Evolutionary conservation across 2,113 vertebrate genomes (phyloP).

Genomic region (Emydura subglobosa): DNA sequence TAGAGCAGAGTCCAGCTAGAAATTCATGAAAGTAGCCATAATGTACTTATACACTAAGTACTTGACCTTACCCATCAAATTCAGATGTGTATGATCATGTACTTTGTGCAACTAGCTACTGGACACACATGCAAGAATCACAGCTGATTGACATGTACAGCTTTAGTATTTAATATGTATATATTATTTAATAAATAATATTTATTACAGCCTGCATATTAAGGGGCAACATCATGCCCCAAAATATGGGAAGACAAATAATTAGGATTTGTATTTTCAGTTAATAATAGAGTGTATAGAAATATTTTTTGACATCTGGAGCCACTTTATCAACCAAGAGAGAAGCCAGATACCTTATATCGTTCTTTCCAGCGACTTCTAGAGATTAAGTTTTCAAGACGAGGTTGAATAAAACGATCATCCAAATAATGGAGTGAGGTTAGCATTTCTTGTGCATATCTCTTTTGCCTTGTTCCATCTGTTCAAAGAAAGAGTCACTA

Average conservation of each 20-base stretch:
- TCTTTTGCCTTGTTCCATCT: conserved; percentile 84
- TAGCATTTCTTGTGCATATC: conserved; percentile 84
- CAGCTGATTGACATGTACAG: neutral
- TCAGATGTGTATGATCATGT: neutral
- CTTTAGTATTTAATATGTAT: too few species aligned
- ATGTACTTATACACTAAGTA: neutral
- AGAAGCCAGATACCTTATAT: conserved; percentile 80
- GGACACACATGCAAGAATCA: neutral
- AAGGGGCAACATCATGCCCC: neutral
- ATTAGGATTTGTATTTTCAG: neutral
- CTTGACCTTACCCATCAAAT: neutral
- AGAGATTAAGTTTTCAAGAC: conserved; percentile 82
- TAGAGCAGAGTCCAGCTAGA: neutral
- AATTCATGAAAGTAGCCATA: neutral
- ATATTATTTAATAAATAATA: too few species aligned
- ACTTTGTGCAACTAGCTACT: neutral
- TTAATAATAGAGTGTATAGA: neutral
- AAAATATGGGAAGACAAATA: neutral
- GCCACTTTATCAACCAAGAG: neutral
- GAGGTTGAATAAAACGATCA: conserved; percentile 82
- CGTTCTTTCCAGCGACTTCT: conserved; percentile 86
- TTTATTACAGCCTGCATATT: neutral
- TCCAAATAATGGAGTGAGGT: conserved; percentile 85
- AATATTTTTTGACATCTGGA: neutral
- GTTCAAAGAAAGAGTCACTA: conserved; percentile 46